Conservation (phyloP, 1,140 invertebrate genomes). For the Cherax quadricarinatus region DNA sequence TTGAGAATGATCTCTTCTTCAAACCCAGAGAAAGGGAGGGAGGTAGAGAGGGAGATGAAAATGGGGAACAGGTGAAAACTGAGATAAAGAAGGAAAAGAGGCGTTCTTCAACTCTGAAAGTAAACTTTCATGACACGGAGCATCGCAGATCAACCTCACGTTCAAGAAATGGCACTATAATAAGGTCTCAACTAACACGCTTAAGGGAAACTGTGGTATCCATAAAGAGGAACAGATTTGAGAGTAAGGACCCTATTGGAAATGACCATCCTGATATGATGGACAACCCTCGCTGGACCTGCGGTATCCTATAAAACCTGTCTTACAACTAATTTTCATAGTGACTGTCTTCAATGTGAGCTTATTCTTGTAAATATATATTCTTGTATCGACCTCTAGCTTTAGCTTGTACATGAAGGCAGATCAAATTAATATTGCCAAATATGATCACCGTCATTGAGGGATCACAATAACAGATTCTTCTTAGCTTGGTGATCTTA, state of each 20-base stretch:
- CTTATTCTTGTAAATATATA: not conserved
- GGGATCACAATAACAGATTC: no score
- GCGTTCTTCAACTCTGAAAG: conserved; percentile 19
- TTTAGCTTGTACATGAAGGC: not conserved
- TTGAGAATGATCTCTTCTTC: conserved; percentile 47
- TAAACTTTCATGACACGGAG: conserved; percentile 20
- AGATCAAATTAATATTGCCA: no score
- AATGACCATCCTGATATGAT: conserved; percentile 35
- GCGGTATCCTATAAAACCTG: conserved; percentile 29
- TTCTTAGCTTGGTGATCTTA: no score
- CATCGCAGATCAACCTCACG: conserved; percentile 6
- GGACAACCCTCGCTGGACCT: conserved; percentile 34
- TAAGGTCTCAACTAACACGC: conserved; percentile 3
- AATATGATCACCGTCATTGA: no score
- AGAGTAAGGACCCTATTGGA: conserved; percentile 24
- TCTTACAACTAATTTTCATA: not conserved
- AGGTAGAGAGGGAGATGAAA: not conserved
- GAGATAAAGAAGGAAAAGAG: conserved; percentile 24
- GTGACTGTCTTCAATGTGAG: not conserved
- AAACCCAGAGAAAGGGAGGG: not conserved
- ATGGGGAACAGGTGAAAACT: not conserved
- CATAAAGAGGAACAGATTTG: conserved; percentile 31
- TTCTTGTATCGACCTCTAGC: not conserved
- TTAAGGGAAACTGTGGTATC: conserved; percentile 45
- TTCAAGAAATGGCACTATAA: conserved; percentile 37